phyloP scores from a whole-genome alignment of 2,888 invertebrate genomes.

The Pristionchus mayeri region DNA sequence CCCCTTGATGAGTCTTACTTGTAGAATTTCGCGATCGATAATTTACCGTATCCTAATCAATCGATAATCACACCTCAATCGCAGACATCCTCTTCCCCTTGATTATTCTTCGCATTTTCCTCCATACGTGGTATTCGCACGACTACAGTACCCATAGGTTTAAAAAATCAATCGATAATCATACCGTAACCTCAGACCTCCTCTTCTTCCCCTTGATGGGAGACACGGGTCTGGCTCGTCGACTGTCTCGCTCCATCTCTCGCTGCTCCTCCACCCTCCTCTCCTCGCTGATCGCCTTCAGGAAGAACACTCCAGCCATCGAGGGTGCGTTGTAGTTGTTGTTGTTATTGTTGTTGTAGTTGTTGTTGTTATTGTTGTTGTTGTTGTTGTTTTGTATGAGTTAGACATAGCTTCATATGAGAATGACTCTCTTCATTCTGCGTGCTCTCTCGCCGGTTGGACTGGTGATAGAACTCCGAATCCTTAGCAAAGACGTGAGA shows the following conservation, averaged over 20 bases:
- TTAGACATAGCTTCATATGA: too few species aligned
- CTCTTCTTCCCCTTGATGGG: not conserved
- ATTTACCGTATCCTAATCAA: not conserved
- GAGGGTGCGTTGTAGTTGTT: too few species aligned
- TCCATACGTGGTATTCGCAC: not conserved
- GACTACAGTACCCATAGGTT: not conserved
- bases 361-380: too few species aligned
- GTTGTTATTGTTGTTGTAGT: too few species aligned
- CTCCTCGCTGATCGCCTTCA: constrained; percentile 14
- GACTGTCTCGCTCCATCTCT: constrained; percentile 40
- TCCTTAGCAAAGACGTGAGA: too few species aligned
- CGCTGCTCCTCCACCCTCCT: constrained; percentile 37
- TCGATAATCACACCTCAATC: not conserved
- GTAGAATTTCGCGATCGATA: too few species aligned
- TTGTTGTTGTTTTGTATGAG: too few species aligned
- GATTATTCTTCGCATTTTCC: not conserved
- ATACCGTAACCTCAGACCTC: not conserved
- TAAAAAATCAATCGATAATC: not conserved
- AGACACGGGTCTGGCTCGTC: constrained; percentile 31
- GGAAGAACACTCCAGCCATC: constrained; percentile 11
- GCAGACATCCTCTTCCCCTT: not conserved
- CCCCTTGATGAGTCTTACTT: too few species aligned
- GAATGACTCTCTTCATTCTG: too few species aligned
- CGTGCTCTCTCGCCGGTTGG: too few species aligned
- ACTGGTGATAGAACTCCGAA: too few species aligned